Conservation (phyloP, 2,797 vertebrate genomes). For the Megaceryle alcyon region DNA sequence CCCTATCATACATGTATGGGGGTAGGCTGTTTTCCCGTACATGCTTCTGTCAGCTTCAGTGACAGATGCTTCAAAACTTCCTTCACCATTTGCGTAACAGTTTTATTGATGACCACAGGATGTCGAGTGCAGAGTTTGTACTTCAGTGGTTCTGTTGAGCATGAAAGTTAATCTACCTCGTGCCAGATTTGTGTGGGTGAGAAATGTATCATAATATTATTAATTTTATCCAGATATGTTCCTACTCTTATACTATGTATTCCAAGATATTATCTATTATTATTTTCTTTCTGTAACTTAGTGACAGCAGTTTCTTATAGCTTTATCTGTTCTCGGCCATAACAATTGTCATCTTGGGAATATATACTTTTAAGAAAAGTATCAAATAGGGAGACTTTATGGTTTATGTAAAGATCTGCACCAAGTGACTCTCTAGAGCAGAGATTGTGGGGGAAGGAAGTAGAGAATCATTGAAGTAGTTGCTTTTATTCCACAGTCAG, state of each 20-base stretch:
- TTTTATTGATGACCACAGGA: not conserved
- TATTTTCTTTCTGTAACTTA: not conserved
- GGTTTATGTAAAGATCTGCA: not conserved
- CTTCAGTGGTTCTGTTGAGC: not conserved
- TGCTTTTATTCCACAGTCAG: not conserved
- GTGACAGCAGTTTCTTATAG: not conserved
- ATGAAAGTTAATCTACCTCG: not conserved
- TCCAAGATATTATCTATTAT: not conserved
- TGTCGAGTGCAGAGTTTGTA: not conserved
- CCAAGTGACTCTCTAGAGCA: not conserved
- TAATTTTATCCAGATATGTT: not conserved
- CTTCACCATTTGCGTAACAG: accelerated
- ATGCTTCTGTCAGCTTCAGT: not conserved
- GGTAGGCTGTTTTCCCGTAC: not conserved
- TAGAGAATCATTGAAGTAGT: not conserved
- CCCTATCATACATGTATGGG: not conserved
- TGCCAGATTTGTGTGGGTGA: not conserved
- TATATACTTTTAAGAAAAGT: not conserved
- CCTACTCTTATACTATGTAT: not conserved
- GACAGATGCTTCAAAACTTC: not conserved
- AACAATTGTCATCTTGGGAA: not conserved
- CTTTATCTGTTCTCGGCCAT: not conserved
- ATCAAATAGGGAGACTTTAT: not conserved
- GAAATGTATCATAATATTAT: accelerated
- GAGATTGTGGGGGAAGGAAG: not conserved